Percentiles rank a stretch among this genome's conserved stretches.
phyloP scores from a whole-genome alignment of 2,797 vertebrate genomes.

The Halcyon chelicuti region DNA sequence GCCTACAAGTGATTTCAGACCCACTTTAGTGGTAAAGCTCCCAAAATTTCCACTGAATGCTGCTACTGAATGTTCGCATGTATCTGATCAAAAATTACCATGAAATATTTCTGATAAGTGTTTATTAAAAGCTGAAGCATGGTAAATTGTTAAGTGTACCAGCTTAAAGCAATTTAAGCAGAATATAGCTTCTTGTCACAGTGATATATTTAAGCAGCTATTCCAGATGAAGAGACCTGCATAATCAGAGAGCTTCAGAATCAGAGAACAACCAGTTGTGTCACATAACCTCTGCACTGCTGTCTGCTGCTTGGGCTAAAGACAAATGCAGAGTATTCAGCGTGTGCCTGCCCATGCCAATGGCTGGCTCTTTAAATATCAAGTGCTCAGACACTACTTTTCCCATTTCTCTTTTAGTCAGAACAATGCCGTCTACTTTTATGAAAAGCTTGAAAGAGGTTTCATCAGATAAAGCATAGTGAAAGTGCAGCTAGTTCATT shows the following conservation, averaged over 20 bases:
- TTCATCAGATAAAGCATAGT: constrained; percentile 1
- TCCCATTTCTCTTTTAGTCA: background rate
- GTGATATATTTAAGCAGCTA: background rate
- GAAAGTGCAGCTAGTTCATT: constrained; percentile 9
- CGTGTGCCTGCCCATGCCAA: background rate
- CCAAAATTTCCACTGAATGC: background rate
- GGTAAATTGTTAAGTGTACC: background rate
- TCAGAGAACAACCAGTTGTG: background rate
- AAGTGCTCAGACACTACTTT: background rate
- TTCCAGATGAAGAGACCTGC: background rate
- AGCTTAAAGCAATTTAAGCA: background rate
- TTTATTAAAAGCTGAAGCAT: constrained; percentile 13
- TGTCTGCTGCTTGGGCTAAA: background rate
- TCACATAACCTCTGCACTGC: background rate
- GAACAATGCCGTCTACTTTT: constrained; percentile 2
- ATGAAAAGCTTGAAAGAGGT: background rate
- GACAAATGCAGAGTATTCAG: background rate
- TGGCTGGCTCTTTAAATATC: background rate
- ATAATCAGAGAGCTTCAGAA: background rate
- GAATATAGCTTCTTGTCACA: background rate
- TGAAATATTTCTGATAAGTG: constrained; percentile 8
- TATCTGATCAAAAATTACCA: constrained; percentile 15
- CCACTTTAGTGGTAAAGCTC: background rate
- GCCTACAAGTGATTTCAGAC: background rate
- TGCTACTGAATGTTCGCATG: background rate